Percentiles rank a stretch among this genome's conserved stretches.
Conservation (phyloP, 2,797 vertebrate species). For the Pteropus rufus region DNA sequence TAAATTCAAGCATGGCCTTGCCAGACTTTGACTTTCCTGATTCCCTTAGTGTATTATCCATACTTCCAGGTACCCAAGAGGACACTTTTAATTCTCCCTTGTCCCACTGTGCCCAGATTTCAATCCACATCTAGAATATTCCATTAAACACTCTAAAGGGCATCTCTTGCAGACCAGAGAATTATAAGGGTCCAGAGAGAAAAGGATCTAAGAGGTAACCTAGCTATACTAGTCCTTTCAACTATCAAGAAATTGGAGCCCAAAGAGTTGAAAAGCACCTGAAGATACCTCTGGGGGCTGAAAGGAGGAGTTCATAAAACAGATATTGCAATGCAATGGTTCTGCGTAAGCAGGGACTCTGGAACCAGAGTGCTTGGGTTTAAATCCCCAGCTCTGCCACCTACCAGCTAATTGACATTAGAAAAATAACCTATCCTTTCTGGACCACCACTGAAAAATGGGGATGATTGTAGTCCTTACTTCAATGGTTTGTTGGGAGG, state of each 20-base stretch:
- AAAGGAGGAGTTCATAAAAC: not conserved
- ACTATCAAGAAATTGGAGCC: not conserved
- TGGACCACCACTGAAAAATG: not conserved
- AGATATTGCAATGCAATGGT: not conserved
- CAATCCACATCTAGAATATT: not conserved
- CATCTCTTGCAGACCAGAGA: not conserved
- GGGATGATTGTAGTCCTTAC: not conserved
- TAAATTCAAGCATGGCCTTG: not conserved
- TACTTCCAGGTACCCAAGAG: not conserved
- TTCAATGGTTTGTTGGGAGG: not conserved
- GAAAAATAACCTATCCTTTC: not conserved
- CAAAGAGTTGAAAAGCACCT: not conserved
- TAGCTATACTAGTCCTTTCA: not conserved
- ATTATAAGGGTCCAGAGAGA: not conserved
- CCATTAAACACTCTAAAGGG: not conserved
- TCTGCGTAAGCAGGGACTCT: not conserved
- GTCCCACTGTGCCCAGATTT: not conserved
- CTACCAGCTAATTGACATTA: not conserved
- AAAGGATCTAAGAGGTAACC: not conserved
- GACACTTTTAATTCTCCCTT: not conserved
- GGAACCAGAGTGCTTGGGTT: not conserved
- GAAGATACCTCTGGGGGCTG: not conserved
- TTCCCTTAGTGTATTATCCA: not conserved
- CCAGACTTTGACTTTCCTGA: not conserved
- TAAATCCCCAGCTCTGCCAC: not conserved